phyloP scores from a whole-genome alignment of 2,888 invertebrate species.

The Elmis aenea region DNA sequence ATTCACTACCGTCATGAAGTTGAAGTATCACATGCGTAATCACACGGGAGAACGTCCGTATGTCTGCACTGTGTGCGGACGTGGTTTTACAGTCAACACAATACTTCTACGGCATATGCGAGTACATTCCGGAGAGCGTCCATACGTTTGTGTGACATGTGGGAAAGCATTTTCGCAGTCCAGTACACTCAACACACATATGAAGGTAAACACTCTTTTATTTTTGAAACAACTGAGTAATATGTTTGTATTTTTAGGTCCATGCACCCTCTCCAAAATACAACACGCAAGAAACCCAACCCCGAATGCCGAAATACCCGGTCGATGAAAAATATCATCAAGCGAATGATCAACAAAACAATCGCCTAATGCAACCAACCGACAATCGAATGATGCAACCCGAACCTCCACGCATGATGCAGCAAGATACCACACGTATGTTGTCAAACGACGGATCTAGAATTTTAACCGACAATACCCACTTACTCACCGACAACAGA shows the following conservation, averaged over 20 bases:
- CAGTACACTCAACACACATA: slow-evolving; percentile 46
- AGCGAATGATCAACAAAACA: slow-evolving; percentile 24
- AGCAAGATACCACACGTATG: slow-evolving; percentile 29
- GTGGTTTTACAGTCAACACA: slow-evolving; percentile 48
- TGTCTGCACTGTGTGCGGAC: slow-evolving; percentile 44
- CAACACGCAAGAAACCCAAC: slow-evolving; percentile 32
- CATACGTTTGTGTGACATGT: slow-evolving; percentile 47
- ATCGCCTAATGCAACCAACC: slow-evolving; percentile 35
- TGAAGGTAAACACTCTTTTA: slow-evolving; percentile 37
- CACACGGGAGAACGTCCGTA: slow-evolving; percentile 48
- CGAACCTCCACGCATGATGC: slow-evolving; percentile 37
- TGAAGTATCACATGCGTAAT: slow-evolving; percentile 48
- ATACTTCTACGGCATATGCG: slow-evolving; percentile 46
- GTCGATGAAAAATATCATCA: slow-evolving; percentile 30
- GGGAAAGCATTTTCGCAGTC: slow-evolving; percentile 48
- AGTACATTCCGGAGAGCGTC: slow-evolving; percentile 47
- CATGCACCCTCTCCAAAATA: slow-evolving; percentile 41
- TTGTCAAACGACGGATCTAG: slow-evolving; percentile 25
- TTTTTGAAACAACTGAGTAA: not conserved
- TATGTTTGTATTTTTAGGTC: slow-evolving; percentile 28
- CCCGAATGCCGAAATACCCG: slow-evolving; percentile 31
- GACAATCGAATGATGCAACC: slow-evolving; percentile 38
- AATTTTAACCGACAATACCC: slow-evolving; percentile 27
- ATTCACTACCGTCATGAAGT: slow-evolving; percentile 47
- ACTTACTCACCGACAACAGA: slow-evolving; percentile 33